Percentiles rank a stretch among this genome's conserved stretches.
Conservation (phyloP, 2,888 invertebrate genomes). For the Heliconius charithonia region DNA sequence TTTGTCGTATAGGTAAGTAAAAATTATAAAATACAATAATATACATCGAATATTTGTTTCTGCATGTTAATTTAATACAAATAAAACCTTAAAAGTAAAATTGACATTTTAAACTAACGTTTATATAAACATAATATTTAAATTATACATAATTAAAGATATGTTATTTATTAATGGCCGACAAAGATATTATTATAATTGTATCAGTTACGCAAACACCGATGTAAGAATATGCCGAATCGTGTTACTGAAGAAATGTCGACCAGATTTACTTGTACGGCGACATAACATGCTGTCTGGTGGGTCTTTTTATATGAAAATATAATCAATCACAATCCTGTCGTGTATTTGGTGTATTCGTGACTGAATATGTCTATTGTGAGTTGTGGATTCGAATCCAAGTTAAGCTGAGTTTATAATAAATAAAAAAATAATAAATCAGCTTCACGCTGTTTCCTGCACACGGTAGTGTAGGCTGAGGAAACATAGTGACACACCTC, state of each 20-base stretch:
- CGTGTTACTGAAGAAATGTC: constrained; percentile 23
- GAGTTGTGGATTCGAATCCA: neutral
- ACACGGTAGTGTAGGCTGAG: too few species aligned
- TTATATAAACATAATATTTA: neutral
- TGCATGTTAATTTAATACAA: too few species aligned
- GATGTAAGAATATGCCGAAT: constrained; percentile 34
- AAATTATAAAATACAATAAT: too few species aligned
- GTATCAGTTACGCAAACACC: constrained; percentile 44
- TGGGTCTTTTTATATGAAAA: neutral
- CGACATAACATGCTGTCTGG: constrained; percentile 28
- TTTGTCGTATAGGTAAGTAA: too few species aligned
- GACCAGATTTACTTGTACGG: constrained; percentile 16
- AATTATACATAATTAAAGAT: constrained; percentile 12
- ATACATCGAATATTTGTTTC: too few species aligned
- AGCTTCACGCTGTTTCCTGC: neutral
- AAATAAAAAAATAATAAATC: neutral
- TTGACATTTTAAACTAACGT: neutral
- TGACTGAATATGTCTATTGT: neutral
- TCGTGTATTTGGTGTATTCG: neutral
- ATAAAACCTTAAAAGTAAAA: neutral
- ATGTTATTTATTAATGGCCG: constrained; percentile 9
- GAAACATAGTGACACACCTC: too few species aligned
- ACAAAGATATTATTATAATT: constrained; percentile 26
- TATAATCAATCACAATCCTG: neutral
- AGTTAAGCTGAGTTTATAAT: neutral